Evolutionary conservation across 1,140 invertebrate species (phyloP), one percentile per base, ranked within the genome.

Genomic region (Fopius arisanus): DNA sequence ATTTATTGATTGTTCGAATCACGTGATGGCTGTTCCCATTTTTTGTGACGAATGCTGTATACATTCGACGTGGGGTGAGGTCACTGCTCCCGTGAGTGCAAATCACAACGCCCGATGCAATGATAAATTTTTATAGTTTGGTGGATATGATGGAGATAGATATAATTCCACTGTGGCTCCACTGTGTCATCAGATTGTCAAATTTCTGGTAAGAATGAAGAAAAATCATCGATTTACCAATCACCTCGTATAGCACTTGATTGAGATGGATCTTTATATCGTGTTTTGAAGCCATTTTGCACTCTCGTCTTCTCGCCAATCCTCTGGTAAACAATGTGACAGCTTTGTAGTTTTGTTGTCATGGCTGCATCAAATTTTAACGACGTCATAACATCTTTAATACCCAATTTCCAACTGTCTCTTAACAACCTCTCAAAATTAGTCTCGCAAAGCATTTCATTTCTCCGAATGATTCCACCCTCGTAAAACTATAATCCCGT

Each of bases 1-100:
- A 59, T 59, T 59, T 59, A 59, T 59, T 59, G 54, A 59, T 59
- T 59, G 54, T 51, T 51, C 19, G 43, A 23, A 59, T 21, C 54
- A 10, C 54, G 19, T 23, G 54, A 59, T 23, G 54, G 21, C 23
- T 59, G 54, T 7, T 59, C 19, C 16, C 19, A 26, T 59, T 28
- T 59, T 26, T 59, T 59, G 54, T 59, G 54, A 59, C 23, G 23
- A 59, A 59, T 59, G 21, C 23, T 19, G 10, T 59, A 23, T 59
- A 59, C 54, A 59, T 23, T 26, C 26, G 54, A 10, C 19, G 43
- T 51, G n/a, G 43, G n/a, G 43, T 3, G 54, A 59, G 54, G 54
- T 59, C 54, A 59, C 14, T 59, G 54, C 54, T 59, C 54, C 23
- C 54, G 54, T 26, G 19, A 23, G 23, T 59, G 23, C 14, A 59